Evolutionary conservation across 2,888 invertebrate species (phyloP).

Genomic region (Drosophila greeni): DNA sequence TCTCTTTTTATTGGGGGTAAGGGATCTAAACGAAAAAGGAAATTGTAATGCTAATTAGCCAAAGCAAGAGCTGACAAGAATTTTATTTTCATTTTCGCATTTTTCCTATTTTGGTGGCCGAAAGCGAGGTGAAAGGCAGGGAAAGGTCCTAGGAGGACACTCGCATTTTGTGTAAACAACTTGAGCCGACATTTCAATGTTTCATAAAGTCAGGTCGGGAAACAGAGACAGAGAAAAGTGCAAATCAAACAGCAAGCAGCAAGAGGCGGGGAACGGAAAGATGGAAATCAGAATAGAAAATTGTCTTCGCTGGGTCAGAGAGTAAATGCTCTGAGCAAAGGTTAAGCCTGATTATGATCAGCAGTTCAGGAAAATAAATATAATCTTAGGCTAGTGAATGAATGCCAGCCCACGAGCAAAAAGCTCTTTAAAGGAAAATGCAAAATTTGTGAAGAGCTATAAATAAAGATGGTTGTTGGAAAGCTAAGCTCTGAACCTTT

Average conservation of each 20-base stretch:
- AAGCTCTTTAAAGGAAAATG: not conserved
- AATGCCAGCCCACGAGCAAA: not conserved
- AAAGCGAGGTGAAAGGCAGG: slow-evolving; percentile 3
- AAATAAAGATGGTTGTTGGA: not conserved
- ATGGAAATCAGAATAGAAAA: slow-evolving; percentile 29
- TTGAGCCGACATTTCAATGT: slow-evolving; percentile 68
- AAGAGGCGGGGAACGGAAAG: not conserved
- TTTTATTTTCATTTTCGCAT: slow-evolving; percentile 44
- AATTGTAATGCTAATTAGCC: slow-evolving; percentile 74
- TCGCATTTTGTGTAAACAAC: slow-evolving; percentile 68
- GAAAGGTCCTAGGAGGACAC: slow-evolving; percentile 26
- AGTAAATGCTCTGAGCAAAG: slow-evolving; percentile 30
- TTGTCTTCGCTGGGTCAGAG: slow-evolving; percentile 34
- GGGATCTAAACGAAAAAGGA: slow-evolving; percentile 54
- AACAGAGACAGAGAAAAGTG: slow-evolving; percentile 47
- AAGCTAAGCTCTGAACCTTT: not conserved
- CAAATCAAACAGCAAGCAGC: slow-evolving; percentile 47
- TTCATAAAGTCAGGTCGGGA: slow-evolving; percentile 57
- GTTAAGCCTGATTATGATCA: slow-evolving; percentile 32
- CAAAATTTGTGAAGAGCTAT: not conserved
- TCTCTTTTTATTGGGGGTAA: slow-evolving; percentile 33
- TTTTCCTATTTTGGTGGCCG: slow-evolving; percentile 8
- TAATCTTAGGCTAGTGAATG: not conserved
- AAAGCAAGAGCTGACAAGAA: slow-evolving; percentile 62
- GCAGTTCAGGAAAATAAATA: slow-evolving; percentile 4